Evolutionary conservation across 1,140 invertebrate genomes (phyloP).

Genomic region (Saccostrea cuccullata): DNA sequence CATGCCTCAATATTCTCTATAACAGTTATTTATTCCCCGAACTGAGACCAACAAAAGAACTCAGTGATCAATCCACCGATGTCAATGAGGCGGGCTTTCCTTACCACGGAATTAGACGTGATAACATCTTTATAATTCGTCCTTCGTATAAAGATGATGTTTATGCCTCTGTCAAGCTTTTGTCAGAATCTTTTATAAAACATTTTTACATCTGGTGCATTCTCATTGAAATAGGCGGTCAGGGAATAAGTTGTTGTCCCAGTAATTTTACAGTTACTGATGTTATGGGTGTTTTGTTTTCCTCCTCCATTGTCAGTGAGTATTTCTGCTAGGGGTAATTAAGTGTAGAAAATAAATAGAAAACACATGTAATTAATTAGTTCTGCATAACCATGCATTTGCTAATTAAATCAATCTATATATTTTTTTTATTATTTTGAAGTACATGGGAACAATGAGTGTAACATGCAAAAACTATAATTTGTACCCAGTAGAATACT

Average conservation of each 20-base stretch:
- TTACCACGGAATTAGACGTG: not conserved
- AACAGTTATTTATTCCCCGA: not conserved
- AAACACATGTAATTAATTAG: not conserved
- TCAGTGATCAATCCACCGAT: not conserved
- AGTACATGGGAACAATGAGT: not conserved
- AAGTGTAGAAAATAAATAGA: not conserved
- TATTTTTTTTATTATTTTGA: not conserved
- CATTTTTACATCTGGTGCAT: conserved; percentile 15
- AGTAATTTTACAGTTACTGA: not conserved
- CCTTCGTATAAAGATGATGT: not conserved
- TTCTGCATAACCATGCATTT: not conserved
- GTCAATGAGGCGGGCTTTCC: not conserved
- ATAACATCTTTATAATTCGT: not conserved
- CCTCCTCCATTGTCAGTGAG: conserved; percentile 18
- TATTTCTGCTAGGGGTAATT: not conserved
- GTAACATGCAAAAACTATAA: not conserved
- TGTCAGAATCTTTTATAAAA: conserved; percentile 15
- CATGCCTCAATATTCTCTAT: not conserved
- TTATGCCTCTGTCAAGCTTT: conserved; percentile 1
- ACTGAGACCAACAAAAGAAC: not conserved
- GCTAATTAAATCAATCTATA: not conserved
- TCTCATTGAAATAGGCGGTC: not conserved
- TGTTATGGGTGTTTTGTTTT: conserved; percentile 20
- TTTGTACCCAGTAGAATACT: not conserved
- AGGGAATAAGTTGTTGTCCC: not conserved